These are phyloP conservation scores for Drosophila pseudoananassae DNA, from an alignment of 1,140 invertebrate species.

Conservation along the genomic window DNA sequence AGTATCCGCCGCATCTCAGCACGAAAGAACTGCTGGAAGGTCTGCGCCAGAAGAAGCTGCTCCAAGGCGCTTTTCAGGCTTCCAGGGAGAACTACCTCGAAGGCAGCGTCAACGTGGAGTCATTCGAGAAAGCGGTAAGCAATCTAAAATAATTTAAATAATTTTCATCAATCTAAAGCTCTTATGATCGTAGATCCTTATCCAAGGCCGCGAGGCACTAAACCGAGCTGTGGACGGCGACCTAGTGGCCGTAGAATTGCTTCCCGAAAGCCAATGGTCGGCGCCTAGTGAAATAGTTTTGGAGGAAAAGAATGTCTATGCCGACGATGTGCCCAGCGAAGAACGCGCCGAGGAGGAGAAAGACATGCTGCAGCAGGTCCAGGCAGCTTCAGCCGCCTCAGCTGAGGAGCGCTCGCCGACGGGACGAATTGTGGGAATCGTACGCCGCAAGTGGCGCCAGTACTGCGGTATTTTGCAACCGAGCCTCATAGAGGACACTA, in stretches of 20 bases:
- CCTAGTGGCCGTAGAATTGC: constrained; percentile 95
- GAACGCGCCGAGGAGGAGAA: constrained; percentile 64
- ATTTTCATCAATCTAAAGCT: neutral
- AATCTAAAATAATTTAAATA: neutral
- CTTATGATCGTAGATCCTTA: constrained; percentile 88
- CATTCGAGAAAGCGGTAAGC: constrained; percentile 90
- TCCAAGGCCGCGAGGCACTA: constrained; percentile 94
- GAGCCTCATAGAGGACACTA: constrained; percentile 89
- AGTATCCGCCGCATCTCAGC: constrained; percentile 95
- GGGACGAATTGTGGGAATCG: constrained; percentile 96
- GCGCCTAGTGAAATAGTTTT: constrained; percentile 93
- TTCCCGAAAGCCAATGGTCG: constrained; percentile 96
- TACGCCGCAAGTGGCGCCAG: constrained; percentile 97
- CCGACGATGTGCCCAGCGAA: constrained; percentile 88
- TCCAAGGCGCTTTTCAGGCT: constrained; percentile 94
- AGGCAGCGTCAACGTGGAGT: constrained; percentile 93
- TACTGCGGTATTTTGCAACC: constrained; percentile 97
- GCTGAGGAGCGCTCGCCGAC: constrained; percentile 87
- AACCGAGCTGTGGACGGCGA: constrained; percentile 99
- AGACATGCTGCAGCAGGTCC: constrained; percentile 68
- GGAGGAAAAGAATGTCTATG: constrained; percentile 91
- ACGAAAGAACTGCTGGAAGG: constrained; percentile 91
- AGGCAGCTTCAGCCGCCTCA: constrained; percentile 80
- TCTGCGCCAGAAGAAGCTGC: constrained; percentile 90
- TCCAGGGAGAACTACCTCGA: constrained; percentile 97